Percentiles rank a stretch among this genome's conserved stretches.
phyloP scores from a whole-genome alignment of 1,140 invertebrate genomes.

The Sinella curviseta region DNA sequence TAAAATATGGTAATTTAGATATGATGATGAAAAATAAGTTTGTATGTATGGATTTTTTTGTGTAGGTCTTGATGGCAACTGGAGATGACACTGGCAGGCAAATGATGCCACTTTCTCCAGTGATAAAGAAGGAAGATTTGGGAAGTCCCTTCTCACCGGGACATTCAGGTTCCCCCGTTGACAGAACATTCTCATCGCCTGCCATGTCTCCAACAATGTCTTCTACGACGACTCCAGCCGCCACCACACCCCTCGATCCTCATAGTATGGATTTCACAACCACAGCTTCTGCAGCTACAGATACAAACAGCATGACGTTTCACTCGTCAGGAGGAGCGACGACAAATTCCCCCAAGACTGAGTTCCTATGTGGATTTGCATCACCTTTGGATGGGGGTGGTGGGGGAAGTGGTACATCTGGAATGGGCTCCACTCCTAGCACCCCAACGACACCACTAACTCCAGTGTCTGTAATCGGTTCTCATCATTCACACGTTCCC shows the following conservation, averaged over 20 bases:
- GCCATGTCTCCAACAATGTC: slow-evolving; percentile 43
- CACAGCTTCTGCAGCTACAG: background rate
- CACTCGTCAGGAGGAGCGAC: slow-evolving; percentile 1
- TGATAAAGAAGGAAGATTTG: slow-evolving; percentile 43
- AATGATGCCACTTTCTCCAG: slow-evolving; percentile 39
- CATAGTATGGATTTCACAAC: background rate
- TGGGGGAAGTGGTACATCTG: background rate
- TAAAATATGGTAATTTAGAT: too few relatives aligned
- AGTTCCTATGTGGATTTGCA: slow-evolving; percentile 34
- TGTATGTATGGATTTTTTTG: background rate
- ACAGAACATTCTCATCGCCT: slow-evolving; percentile 36
- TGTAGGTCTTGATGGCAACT: slow-evolving; percentile 2
- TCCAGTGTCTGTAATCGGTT: background rate
- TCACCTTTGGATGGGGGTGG: background rate
- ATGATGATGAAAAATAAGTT: background rate
- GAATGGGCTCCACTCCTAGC: background rate
- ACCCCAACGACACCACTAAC: background rate
- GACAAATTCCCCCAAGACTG: slow-evolving; percentile 34
- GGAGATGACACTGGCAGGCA: background rate
- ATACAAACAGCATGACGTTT: background rate
- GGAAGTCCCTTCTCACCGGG: slow-evolving; percentile 39
- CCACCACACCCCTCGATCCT: too few relatives aligned
- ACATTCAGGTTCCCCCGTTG: slow-evolving; percentile 25
- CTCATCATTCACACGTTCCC: background rate
- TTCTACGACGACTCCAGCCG: slow-evolving; percentile 30